phyloP scores from a whole-genome alignment of 2,888 invertebrate genomes.

The Acleris cristana region DNA sequence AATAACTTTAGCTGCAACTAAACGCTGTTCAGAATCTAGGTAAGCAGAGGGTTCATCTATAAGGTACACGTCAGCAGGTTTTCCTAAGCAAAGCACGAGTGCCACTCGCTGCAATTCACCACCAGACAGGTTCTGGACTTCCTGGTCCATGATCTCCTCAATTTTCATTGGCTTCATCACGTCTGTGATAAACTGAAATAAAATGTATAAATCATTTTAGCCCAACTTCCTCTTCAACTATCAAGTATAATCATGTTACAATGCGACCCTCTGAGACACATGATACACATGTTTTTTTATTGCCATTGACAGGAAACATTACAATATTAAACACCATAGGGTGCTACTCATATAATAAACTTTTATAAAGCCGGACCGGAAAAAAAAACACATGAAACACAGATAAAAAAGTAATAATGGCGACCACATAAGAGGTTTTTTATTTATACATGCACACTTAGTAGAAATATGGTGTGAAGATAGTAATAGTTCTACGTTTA shows the following conservation, averaged over 20 bases:
- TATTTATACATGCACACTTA: no score
- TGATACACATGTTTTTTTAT: no score
- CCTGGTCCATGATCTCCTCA: conserved; percentile 98
- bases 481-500: no score
- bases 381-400: no score
- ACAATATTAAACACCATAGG: no score
- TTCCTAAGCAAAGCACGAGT: conserved; percentile 97
- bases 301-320: no score
- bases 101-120: conserved; percentile 99
- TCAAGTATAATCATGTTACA: not conserved
- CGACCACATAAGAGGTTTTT: no score
- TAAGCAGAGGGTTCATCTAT: conserved; percentile 99
- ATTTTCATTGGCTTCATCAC: conserved; percentile 99
- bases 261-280: no score
- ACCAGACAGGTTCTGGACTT: conserved; percentile 98
- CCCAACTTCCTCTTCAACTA: not conserved
- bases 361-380: no score
- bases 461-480: no score
- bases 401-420: no score
- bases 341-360: no score
- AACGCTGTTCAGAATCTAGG: conserved; percentile 99
- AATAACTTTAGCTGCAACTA: conserved; percentile 99
- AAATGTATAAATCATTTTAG: conserved; percentile 19
- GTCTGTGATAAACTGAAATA: conserved; percentile 94
- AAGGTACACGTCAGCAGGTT: conserved; percentile 99